Evolutionary conservation across 2,888 invertebrate species (phyloP).

Genomic region (Euproctis similis): DNA sequence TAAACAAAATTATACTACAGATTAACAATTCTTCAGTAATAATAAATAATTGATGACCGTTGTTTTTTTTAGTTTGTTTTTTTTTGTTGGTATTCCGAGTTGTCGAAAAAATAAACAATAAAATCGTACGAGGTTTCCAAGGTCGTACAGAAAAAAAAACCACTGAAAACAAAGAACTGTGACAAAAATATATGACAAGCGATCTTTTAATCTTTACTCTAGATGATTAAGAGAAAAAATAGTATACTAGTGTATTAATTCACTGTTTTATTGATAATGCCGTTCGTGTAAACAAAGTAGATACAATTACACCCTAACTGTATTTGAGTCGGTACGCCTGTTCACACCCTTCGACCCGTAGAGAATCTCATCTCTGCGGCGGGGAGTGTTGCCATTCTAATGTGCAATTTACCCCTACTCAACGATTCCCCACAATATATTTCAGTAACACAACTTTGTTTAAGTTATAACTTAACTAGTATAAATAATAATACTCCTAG

Average conservation of each 20-base stretch:
- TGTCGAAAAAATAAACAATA: constrained; percentile 11
- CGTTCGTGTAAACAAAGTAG: constrained; percentile 51
- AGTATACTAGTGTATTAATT: constrained; percentile 28
- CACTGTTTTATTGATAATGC: constrained; percentile 31
- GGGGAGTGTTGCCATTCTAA: constrained; percentile 28
- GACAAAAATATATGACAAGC: constrained; percentile 13
- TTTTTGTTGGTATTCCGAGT: too few relatives aligned
- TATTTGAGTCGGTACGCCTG: constrained; percentile 48
- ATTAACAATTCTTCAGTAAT: constrained; percentile 9
- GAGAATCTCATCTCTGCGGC: constrained; percentile 38
- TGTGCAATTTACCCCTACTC: constrained; percentile 5
- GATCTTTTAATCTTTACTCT: constrained; percentile 17
- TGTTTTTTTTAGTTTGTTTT: too few relatives aligned
- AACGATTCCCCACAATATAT: not conserved
- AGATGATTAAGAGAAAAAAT: too few relatives aligned
- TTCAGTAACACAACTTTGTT: too few relatives aligned
- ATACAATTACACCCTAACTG: constrained; percentile 57
- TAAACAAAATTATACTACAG: constrained; percentile 7
- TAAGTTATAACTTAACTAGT: too few relatives aligned
- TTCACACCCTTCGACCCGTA: constrained; percentile 49
- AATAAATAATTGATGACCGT: constrained; percentile 5
- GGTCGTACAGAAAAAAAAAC: constrained; percentile 21
- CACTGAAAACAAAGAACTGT: constrained; percentile 12
- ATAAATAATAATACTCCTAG: too few relatives aligned
- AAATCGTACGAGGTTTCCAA: constrained; percentile 18